These are phyloP conservation scores for Caenorhabditis tropicalis DNA, from an alignment of 1,140 invertebrate species.

Conservation along the genomic window DNA sequence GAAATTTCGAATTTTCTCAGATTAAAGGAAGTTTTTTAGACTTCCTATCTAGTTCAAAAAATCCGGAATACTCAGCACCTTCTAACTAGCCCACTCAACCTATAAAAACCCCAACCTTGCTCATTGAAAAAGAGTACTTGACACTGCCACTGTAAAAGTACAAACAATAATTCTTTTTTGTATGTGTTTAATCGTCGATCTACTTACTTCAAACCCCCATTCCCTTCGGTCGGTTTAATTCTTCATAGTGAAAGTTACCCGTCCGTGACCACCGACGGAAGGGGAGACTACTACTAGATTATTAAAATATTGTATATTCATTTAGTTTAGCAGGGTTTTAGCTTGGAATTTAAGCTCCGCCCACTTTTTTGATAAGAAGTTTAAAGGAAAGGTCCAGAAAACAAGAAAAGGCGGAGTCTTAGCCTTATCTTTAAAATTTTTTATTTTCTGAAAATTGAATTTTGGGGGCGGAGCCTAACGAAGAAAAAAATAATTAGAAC, in stretches of 20 bases:
- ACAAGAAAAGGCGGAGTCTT: too few species aligned
- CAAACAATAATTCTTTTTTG: neutral
- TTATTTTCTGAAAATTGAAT: constrained; percentile 47
- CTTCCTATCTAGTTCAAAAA: too few species aligned
- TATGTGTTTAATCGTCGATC: constrained; percentile 17
- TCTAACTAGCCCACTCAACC: neutral
- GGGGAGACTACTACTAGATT: neutral
- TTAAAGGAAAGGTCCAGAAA: too few species aligned
- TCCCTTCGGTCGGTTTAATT: neutral
- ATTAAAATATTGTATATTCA: neutral
- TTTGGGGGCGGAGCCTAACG: too few species aligned
- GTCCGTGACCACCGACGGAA: neutral
- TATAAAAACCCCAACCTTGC: neutral
- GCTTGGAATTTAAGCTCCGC: too few species aligned
- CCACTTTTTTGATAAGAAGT: too few species aligned
- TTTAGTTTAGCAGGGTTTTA: too few species aligned
- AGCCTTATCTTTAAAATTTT: constrained; percentile 45
- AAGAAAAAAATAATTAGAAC: too few species aligned
- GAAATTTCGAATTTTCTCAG: too few species aligned
- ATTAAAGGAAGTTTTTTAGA: too few species aligned
- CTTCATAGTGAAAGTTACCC: constrained; percentile 9
- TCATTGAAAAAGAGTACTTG: neutral
- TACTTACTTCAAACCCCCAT: neutral
- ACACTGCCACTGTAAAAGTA: neutral
- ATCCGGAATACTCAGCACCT: neutral